Evolutionary conservation across 2,888 invertebrate genomes (phyloP).

Genomic region (Leptogaster cylindrica): DNA sequence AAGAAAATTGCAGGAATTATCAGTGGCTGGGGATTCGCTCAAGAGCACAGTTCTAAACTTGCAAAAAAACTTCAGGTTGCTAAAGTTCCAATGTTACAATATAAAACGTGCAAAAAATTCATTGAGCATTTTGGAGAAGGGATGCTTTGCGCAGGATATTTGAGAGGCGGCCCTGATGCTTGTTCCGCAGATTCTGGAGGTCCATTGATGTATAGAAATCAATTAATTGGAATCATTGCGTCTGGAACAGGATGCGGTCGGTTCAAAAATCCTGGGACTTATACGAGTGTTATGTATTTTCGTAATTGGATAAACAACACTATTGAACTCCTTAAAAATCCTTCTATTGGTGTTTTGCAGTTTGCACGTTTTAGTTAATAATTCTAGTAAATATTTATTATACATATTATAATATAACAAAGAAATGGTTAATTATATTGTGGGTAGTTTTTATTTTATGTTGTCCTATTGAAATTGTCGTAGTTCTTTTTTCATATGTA

Average conservation of each 20-base stretch:
- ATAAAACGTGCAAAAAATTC: neutral
- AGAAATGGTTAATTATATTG: no score
- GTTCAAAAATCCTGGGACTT: neutral
- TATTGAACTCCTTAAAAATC: no score
- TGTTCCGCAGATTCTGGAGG: constrained; percentile 23
- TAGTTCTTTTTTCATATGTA: no score
- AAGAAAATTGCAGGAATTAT: neutral
- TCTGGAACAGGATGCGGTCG: constrained; percentile 6
- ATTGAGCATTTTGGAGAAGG: neutral
- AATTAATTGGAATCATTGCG: neutral
- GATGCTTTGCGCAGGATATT: constrained; percentile 18
- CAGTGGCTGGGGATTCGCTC: constrained; percentile 14
- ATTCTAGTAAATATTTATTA: no score
- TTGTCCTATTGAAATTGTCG: no score
- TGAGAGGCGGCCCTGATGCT: neutral
- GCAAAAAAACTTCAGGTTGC: neutral
- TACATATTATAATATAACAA: no score
- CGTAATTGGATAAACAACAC: neutral
- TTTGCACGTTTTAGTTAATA: no score
- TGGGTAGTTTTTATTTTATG: no score
- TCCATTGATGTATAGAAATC: neutral
- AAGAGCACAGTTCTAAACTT: neutral
- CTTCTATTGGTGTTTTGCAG: no score
- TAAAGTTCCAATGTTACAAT: constrained; percentile 4
- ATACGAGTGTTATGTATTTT: neutral